Percentiles rank a stretch among this genome's conserved stretches.
Conservation (phyloP, 2,797 vertebrate genomes). For the Champsocephalus gunnari region DNA sequence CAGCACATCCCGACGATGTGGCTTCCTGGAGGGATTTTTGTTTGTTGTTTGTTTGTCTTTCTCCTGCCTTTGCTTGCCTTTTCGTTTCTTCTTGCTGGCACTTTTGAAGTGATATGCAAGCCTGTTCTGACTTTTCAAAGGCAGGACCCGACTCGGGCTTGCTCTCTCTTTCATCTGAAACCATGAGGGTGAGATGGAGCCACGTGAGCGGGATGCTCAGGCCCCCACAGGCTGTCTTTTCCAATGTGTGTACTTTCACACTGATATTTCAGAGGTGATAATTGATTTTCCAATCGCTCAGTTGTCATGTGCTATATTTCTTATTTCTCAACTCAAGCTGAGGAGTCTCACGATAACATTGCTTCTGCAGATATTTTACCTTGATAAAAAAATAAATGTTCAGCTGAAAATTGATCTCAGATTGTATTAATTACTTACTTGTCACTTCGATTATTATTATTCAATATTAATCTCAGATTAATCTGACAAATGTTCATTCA, state of each 20-base stretch:
- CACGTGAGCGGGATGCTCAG: constrained; percentile 6
- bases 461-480: constrained; percentile 21
- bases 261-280: constrained; percentile 40
- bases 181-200: constrained; percentile 20
- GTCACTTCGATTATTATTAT: constrained; percentile 3
- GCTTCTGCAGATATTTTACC: constrained; percentile 11
- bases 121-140: constrained; percentile 39
- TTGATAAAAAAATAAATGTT: not conserved
- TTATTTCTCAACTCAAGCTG: constrained; percentile 34
- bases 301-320: constrained; percentile 2
- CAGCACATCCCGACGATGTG: constrained; percentile 39
- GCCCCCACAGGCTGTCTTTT: constrained; percentile 18
- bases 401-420: not conserved
- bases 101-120: constrained; percentile 49
- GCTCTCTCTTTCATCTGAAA: constrained; percentile 25
- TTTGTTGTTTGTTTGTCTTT: constrained; percentile 58
- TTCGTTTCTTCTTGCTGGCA: constrained; percentile 45
- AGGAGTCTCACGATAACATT: constrained; percentile 10
- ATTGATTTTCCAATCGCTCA: constrained; percentile 52
- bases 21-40: constrained; percentile 47
- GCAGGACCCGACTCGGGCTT: constrained; percentile 4
- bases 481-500: constrained; percentile 17
- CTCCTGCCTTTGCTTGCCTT: constrained; percentile 39
- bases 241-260: constrained; percentile 31
- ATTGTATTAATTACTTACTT: constrained; percentile 1